Base-by-base conservation (phyloP, 2,888 invertebrate genomes). In the Macrophya alboannulata region DNA sequence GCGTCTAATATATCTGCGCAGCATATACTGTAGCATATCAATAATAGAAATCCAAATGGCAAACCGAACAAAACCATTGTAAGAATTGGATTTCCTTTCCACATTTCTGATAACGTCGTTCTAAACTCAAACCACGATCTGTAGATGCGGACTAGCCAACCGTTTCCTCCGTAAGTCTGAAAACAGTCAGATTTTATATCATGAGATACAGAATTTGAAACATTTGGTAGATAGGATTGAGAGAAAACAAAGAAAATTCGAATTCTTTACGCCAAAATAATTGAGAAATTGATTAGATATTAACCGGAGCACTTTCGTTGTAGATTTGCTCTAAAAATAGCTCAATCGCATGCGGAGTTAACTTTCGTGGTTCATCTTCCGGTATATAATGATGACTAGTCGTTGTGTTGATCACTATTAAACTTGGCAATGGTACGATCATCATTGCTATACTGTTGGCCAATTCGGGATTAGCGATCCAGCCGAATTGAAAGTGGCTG, bases 1-100 rank as follows among this genome's bases (percentile, higher is more conserved):
- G 98, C 98, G 93, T 99, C 99, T 88, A 99, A 94, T 90, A 99
- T 98, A 93, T 99, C 99, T 84, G 98, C 97, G 93, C 99, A 99
- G 94, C 98, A 99, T 87, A 99, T 97, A 1, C 99, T 98, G 93
- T 99, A 99, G 92, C 98, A 96, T 90, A 99, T 99, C 31, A 99
- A 96, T 37, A 98, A 97, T 31, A 99, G 95, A 93, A 99, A 99
- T 55, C 98, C 98, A 71, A 98, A 94, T 0, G 99, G 99, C 86
- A 99, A 95, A 0, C 99, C 99, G 94, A 99, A 99, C 83, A 99
- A 95, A 5, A 99, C 96, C 48, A 98, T 95, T 5, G 99, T 99
- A 86, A 99, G 94, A 87, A 99, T 97, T 0, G 99, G 98, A 94
- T 98, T 98, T 12, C 98, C 98, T 87, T 95, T 95, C 98, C 98